Evolutionary conservation across 2,113 vertebrate genomes (phyloP), one percentile per base, ranked within the genome.

Genomic region (Callipepla californica): DNA sequence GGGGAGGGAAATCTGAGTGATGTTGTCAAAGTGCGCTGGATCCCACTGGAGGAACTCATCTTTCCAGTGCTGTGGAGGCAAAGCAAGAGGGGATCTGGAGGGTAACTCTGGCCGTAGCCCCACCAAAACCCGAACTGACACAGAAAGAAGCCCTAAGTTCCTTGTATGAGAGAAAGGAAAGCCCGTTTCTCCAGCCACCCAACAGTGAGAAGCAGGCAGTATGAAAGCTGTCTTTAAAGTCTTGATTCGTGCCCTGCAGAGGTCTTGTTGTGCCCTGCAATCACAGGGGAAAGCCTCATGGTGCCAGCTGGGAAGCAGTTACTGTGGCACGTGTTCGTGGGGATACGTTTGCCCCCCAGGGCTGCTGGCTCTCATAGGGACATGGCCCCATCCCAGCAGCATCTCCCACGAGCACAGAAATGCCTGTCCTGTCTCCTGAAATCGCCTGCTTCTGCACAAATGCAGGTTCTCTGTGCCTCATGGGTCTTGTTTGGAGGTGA

Each of bases 1-100:
- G 0, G 98, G 99, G 30, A 99, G 96, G 51, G 99, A 99, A 80
- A 99, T 95, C 77, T 99, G 98, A 9, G 98, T 98, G 91, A 99
- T 98, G 80, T 99, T 98, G 96, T 99, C 99, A 2, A 99, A 99
- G 63, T 84, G 97, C 8, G 97, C 97, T 0, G 99, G 99, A 89
- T 99, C 97, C 99, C 99, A 99, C n/a, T 95, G 97, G 73, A 99
- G 98, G 95, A 99, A 99, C 79, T 99, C 99, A 4, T 99, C 99
- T 0, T 86, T 98, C 99, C 99, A 99, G 55, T 98, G 97, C 99
- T 99, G 92, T 45, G 40, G 50, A 30, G 50, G 88, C 30, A 69
- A 69, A 30, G 66, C 28, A 51, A 51, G 79, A 9, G 11, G 57
- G 28, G 42, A 51, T 19, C 68, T 14, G 45, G 55, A 30, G 30